Base-by-base conservation (phyloP, 35 echinoderm and acorn worm genomes). In the Apostichopus japonicus region DNA sequence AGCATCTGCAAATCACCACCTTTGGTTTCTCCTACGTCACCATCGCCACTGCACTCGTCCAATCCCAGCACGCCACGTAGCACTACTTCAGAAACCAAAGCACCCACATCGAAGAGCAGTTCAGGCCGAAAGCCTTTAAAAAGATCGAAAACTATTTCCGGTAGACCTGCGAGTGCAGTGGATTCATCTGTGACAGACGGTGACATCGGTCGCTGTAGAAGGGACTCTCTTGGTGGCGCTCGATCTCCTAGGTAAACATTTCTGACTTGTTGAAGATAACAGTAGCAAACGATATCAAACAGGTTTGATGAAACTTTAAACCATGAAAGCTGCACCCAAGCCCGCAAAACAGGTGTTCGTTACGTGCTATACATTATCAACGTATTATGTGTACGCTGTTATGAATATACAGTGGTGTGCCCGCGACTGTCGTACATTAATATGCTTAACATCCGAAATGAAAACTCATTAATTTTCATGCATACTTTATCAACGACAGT, bases 181-280 rank as follows among this genome's bases (percentile, higher is more conserved):
- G 81, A 91, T 16, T 54, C 92, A 14, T 86, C 94, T 25, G 57
- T 24, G 24, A 13, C 13, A 13, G 56, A 92, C 58, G 56, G 27
- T 54, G 65, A 93, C 24, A 6, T 72, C 19, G 23, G 16, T 15
- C 6, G 58, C 19, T 24, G 21, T 16, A 55, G 75, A 24, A 78
- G 81, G 56, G 81, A 84, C n/a, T 84, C 81, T 17, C 56, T 84
- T n/a, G 81, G 81, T 23, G 17, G 53, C 81, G 17, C 81, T 24
- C 17, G n/a, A 6, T 84, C 81, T 17, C 81, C 81, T 58, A 84
- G 81, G 81, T 84, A 57, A 84, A 8, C 53, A 10, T 61, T 61
- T 61, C 57, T 44, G 3, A 44, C 33, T 44, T 44, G 2, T 44
- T 44, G 57, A 59, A 59, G 11, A 59, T 59, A 61, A 61, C 27